Conservation (phyloP, 2,113 vertebrate genomes). For the Onychostruthus taczanowskii region DNA sequence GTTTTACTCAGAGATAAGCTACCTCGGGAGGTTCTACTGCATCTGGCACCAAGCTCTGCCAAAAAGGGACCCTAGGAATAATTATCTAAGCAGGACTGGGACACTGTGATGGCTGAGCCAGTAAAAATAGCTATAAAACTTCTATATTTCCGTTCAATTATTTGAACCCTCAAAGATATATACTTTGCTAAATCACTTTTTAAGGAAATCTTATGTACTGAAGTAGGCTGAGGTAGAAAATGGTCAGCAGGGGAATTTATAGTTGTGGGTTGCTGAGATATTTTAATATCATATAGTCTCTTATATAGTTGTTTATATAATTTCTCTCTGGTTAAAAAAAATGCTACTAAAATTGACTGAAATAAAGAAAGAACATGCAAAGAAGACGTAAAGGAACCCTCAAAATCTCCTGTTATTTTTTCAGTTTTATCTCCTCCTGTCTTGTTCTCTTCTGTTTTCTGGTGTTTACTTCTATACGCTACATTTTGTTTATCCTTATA, state of each 20-base stretch:
- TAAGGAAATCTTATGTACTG: not conserved
- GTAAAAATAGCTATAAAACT: not conserved
- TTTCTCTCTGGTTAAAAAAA: not conserved
- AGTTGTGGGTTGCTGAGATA: not conserved
- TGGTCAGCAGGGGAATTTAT: not conserved
- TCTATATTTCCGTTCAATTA: not conserved
- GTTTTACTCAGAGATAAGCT: not conserved
- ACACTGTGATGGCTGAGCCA: not conserved
- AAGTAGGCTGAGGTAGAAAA: not conserved
- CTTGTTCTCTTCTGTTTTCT: conserved; percentile 9
- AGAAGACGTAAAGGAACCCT: not conserved
- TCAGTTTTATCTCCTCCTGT: not conserved
- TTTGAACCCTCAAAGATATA: not conserved
- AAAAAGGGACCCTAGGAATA: not conserved
- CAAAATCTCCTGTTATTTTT: not conserved
- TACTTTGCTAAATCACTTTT: not conserved
- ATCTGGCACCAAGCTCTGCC: not conserved
- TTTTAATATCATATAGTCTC: not conserved
- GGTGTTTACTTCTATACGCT: conserved; percentile 3
- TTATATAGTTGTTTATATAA: not conserved
- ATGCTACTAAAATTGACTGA: not conserved
- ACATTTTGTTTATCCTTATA: conserved; percentile 29
- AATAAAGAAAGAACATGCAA: not conserved
- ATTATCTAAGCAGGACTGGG: not conserved
- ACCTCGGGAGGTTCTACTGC: not conserved